phyloP scores from a whole-genome alignment of 1,140 invertebrate species.

The Scaptodrosophila lebanonensis region DNA sequence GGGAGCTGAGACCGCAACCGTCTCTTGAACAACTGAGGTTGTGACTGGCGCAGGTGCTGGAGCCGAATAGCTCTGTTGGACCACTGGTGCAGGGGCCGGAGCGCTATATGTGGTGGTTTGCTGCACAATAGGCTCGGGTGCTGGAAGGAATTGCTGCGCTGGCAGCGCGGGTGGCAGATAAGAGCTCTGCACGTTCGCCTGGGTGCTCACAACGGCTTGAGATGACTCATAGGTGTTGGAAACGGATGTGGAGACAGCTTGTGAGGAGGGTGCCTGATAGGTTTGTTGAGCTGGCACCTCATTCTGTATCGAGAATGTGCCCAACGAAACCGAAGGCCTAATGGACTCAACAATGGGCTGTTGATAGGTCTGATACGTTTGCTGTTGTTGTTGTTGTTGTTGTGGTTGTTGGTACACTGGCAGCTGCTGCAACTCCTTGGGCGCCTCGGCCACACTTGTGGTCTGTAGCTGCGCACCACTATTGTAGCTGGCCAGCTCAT shows the following conservation, averaged over 20 bases:
- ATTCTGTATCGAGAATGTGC: constrained; percentile 52
- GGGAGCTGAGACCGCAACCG: too few species aligned
- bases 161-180: constrained; percentile 40
- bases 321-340: constrained; percentile 42
- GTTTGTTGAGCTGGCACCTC: not conserved
- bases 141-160: constrained; percentile 36
- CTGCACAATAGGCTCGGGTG: constrained; percentile 17
- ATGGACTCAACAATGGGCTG: constrained; percentile 44
- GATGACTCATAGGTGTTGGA: constrained; percentile 43
- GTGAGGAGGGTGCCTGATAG: not conserved
- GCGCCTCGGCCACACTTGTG: too few species aligned
- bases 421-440: not conserved
- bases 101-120: constrained; percentile 5
- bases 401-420: too few species aligned
- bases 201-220: constrained; percentile 30
- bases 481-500: constrained; percentile 33
- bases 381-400: too few species aligned
- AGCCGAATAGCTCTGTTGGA: constrained; percentile 3
- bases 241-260: not conserved
- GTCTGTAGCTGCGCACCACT: too few species aligned
- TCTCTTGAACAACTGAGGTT: constrained; percentile 1
- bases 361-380: constrained; percentile 33
- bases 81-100: not conserved
- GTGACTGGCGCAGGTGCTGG: too few species aligned
- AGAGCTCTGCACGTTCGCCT: constrained; percentile 29